phyloP scores from a whole-genome alignment of 2,888 invertebrate genomes.

The Drosophila antonietae region DNA sequence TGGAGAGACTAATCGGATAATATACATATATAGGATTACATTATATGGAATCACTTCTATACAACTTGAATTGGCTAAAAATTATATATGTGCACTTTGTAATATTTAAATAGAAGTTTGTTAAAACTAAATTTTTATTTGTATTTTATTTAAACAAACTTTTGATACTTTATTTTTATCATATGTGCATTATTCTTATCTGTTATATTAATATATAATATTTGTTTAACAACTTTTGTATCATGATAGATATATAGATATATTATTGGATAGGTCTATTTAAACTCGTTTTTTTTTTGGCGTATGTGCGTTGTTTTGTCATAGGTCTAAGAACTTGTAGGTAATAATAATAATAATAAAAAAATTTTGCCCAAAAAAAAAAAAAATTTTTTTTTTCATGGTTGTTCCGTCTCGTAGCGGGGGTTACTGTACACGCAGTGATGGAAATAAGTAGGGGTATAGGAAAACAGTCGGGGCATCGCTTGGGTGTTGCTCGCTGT shows the following conservation, averaged over 20 bases:
- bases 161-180: not conserved
- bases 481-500: conserved; percentile 15
- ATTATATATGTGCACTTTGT: not conserved
- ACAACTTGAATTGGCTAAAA: not conserved
- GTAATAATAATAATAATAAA: conserved; percentile 10
- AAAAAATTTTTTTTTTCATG: too few relatives aligned
- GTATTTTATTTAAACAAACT: not conserved
- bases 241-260: not conserved
- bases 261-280: not conserved
- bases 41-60: not conserved
- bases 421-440: conserved; percentile 10
- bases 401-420: not conserved
- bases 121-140: not conserved
- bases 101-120: not conserved
- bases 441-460: not conserved
- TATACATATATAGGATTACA: not conserved
- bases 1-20: not conserved
- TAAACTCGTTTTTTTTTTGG: too few relatives aligned
- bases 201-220: not conserved
- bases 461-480: conserved; percentile 38
- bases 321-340: not conserved
- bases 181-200: not conserved
- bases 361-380: too few relatives aligned
- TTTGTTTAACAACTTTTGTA: not conserved
- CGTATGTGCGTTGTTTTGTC: conserved; percentile 1